These are phyloP conservation scores for Decapterus maruadsi DNA, from an alignment of 2,797 vertebrate genomes.

Conservation along the genomic window DNA sequence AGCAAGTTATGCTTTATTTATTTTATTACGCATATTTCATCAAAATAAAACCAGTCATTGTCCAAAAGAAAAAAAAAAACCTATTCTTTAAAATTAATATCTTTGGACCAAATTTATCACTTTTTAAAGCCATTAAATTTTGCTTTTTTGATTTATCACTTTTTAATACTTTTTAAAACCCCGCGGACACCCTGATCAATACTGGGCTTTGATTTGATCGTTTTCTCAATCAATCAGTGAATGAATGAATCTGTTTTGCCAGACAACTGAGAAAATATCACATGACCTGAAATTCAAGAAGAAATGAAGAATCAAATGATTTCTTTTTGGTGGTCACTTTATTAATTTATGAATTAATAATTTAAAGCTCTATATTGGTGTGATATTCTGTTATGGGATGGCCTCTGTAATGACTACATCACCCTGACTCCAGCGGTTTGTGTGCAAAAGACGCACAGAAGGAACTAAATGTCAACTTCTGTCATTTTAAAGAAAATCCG, in stretches of 20 bases:
- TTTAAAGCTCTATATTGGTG: background rate
- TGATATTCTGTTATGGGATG: background rate
- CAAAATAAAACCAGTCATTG: too few species aligned
- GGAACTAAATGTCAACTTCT: constrained; percentile 1
- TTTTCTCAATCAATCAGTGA: constrained; percentile 10
- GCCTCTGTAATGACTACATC: background rate
- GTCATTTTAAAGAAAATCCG: background rate
- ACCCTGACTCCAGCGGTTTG: background rate
- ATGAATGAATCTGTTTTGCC: background rate
- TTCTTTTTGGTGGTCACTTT: background rate
- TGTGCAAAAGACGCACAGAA: background rate
- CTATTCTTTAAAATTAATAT: too few species aligned
- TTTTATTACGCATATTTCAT: too few species aligned
- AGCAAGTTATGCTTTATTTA: too few species aligned
- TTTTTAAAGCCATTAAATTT: too few species aligned
- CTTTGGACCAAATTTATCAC: too few species aligned
- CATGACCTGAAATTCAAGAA: background rate
- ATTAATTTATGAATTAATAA: background rate
- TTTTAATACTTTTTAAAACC: too few species aligned
- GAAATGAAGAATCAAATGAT: too few species aligned
- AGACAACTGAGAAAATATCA: background rate
- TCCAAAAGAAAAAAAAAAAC: too few species aligned
- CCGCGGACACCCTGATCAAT: too few species aligned
- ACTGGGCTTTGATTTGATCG: background rate
- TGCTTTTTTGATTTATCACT: too few species aligned